These are phyloP conservation scores for Hemicentrotus pulcherrimus DNA, from an alignment of 35 echinoderm and acorn worm genomes.

Conservation along the genomic window DNA sequence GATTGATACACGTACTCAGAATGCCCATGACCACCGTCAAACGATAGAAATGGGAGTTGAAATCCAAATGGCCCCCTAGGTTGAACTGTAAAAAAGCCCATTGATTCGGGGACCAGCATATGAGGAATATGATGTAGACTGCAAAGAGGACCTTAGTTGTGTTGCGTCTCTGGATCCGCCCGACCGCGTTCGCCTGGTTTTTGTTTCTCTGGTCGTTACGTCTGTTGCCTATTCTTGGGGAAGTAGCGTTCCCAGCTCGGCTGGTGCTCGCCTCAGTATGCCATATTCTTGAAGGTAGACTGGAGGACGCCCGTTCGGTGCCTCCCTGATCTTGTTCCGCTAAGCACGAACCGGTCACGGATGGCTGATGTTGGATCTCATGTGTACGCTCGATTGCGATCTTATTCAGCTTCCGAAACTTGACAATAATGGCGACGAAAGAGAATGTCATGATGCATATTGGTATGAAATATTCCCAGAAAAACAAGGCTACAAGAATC, in stretches of 20 bases:
- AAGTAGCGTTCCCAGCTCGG: not conserved
- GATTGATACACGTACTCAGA: constrained; percentile 78
- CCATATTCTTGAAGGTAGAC: not conserved
- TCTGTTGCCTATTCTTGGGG: not conserved
- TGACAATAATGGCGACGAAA: constrained; percentile 58
- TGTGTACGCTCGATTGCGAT: not conserved
- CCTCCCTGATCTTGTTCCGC: not conserved
- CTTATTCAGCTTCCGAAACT: constrained; percentile 53
- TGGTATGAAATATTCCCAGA: constrained; percentile 74
- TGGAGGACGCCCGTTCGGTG: not conserved
- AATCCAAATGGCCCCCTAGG: constrained; percentile 76
- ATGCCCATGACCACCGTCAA: constrained; percentile 62
- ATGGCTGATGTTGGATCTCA: not conserved
- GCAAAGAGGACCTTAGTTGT: constrained; percentile 61
- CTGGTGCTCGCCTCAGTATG: not conserved
- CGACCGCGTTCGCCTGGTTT: constrained; percentile 40
- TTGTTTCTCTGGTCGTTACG: not conserved
- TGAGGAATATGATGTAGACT: constrained; percentile 68
- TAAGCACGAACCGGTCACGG: not conserved
- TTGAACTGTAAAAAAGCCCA: constrained; percentile 74
- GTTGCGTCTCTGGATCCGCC: constrained; percentile 52
- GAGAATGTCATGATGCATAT: constrained; percentile 67
- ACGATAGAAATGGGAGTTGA: constrained; percentile 53
- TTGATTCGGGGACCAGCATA: constrained; percentile 88
- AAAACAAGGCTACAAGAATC: constrained; percentile 50